Evolutionary conservation across 1,140 invertebrate species (phyloP).

Genomic region (Drosophila nikananu): DNA sequence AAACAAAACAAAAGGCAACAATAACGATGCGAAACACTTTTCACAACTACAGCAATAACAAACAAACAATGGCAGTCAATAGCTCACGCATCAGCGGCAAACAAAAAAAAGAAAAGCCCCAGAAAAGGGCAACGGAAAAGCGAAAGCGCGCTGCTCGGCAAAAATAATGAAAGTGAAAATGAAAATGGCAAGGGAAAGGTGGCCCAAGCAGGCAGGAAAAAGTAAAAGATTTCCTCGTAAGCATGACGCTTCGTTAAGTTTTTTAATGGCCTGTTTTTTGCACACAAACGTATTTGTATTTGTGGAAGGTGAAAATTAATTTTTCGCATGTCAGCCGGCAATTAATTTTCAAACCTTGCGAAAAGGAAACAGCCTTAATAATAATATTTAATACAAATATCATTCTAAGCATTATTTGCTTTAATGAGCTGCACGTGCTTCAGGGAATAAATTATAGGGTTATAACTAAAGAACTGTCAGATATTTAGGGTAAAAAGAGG

Average conservation of each 20-base stretch:
- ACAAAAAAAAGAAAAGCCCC: slow-evolving; percentile 33
- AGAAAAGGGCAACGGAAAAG: slow-evolving; percentile 57
- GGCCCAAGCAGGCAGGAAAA: slow-evolving; percentile 31
- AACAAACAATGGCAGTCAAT: slow-evolving; percentile 55
- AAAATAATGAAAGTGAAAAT: slow-evolving; percentile 56
- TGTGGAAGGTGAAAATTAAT: slow-evolving; percentile 71
- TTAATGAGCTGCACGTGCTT: slow-evolving; percentile 1
- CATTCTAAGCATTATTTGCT: neutral
- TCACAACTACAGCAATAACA: slow-evolving; percentile 48
- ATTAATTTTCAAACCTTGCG: slow-evolving; percentile 47
- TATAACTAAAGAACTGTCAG: too few relatives aligned
- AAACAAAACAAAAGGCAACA: slow-evolving; percentile 31
- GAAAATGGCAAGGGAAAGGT: slow-evolving; percentile 26
- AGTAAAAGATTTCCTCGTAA: slow-evolving; percentile 56
- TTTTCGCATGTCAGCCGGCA: slow-evolving; percentile 72
- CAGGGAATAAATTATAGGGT: too few relatives aligned
- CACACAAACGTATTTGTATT: neutral
- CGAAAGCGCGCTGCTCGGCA: slow-evolving; percentile 26
- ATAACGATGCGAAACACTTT: slow-evolving; percentile 38
- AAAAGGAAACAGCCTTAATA: slow-evolving; percentile 1
- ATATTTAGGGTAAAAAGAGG: too few relatives aligned
- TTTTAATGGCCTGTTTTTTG: slow-evolving; percentile 26
- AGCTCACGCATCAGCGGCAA: slow-evolving; percentile 63
- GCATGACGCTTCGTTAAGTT: slow-evolving; percentile 71
- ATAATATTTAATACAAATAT: slow-evolving; percentile 15